phyloP scores from a whole-genome alignment of 1,140 invertebrate genomes.

The Leucophenga varia region DNA sequence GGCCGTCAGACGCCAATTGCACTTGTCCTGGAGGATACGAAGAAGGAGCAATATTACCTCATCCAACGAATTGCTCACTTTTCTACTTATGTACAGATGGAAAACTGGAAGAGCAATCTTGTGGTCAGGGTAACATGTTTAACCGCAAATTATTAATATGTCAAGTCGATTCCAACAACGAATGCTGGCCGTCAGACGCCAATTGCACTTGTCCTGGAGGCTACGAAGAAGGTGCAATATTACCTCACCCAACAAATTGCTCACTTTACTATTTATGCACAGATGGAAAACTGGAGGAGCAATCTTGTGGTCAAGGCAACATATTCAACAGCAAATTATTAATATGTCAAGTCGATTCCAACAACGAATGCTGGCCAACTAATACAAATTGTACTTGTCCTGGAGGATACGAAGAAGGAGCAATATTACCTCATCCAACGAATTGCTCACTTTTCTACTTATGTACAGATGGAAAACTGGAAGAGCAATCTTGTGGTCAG shows the following conservation, averaged over 20 bases:
- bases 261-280: neutral
- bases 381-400: constrained; percentile 28
- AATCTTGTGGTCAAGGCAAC: neutral
- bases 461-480: constrained; percentile 22
- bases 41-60: constrained; percentile 23
- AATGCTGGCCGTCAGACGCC: constrained; percentile 7
- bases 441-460: constrained; percentile 26
- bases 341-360: neutral
- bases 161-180: constrained; percentile 19
- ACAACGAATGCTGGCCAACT: neutral
- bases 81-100: constrained; percentile 35
- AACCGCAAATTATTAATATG: constrained; percentile 23
- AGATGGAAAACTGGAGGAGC: neutral
- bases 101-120: constrained; percentile 24
- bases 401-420: constrained; percentile 7
- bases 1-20: constrained; percentile 4
- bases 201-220: constrained; percentile 25
- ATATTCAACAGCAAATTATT: neutral
- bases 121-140: constrained; percentile 37
- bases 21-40: constrained; percentile 25
- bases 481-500: constrained; percentile 18
- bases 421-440: constrained; percentile 6
- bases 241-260: neutral
- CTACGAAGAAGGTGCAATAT: neutral
- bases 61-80: constrained; percentile 38